Conservation (phyloP, 2,797 vertebrate species). For the Limnodromus scolopaceus region DNA sequence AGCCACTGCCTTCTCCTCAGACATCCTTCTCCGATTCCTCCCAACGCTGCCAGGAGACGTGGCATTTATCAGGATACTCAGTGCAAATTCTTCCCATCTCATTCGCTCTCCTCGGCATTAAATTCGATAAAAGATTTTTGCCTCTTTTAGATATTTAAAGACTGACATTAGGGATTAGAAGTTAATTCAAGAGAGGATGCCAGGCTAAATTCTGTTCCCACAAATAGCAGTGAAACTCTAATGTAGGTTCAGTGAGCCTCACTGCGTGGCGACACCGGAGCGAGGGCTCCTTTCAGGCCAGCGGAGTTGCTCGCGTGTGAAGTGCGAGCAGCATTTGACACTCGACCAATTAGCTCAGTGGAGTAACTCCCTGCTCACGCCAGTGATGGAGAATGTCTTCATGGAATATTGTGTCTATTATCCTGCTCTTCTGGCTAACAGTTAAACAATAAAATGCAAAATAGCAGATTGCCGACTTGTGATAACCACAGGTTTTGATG, state of each 20-base stretch:
- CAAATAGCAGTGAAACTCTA: not conserved
- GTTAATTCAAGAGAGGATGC: not conserved
- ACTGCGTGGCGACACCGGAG: not conserved
- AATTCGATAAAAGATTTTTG: not conserved
- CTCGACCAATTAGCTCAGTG: not conserved
- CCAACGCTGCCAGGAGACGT: not conserved
- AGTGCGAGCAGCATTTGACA: not conserved
- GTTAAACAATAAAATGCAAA: not conserved
- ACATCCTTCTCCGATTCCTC: not conserved
- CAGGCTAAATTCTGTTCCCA: not conserved
- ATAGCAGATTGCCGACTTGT: not conserved
- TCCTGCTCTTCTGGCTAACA: not conserved
- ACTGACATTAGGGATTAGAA: not conserved
- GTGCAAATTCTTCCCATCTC: not conserved
- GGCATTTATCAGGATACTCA: not conserved
- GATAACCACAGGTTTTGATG: not conserved
- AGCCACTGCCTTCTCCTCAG: not conserved
- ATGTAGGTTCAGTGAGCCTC: not conserved
- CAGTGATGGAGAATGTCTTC: not conserved
- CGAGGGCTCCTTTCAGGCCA: not conserved
- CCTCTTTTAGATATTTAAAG: not conserved
- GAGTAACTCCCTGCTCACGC: not conserved
- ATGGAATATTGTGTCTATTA: not conserved
- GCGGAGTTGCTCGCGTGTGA: rapidly evolving
- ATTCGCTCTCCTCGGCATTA: not conserved